Evolutionary conservation across 2,888 invertebrate genomes (phyloP), one percentile per base, ranked within the genome.

Genomic region (Pandemis corylana): DNA sequence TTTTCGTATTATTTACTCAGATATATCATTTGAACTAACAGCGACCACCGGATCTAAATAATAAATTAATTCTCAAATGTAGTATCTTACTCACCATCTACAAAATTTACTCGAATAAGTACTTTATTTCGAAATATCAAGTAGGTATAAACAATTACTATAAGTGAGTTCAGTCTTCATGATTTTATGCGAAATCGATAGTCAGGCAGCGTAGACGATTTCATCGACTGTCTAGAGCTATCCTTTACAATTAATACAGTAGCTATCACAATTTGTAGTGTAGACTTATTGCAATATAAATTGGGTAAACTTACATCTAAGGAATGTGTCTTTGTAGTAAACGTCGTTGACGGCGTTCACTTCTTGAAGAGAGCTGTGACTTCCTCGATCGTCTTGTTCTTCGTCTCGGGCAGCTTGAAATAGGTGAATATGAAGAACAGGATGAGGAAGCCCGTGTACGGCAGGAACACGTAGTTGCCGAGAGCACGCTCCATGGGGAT

Each of bases 331-430:
- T 81, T 36, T 83, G 4, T 7, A 81, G 77, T 64, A 76, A 75
- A 82, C 80, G 79, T 69, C 76, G 13, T 76, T 71, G 71, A 67
- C 53, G 67, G 65, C 63, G 73, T 75, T 83, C 88, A 91, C 79
- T 91, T 86, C 77, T 94, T 95, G 85, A 95, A 95, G 80, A 94
- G 86, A 86, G 92, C 91, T 76, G 94, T 93, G 41, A 95, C 94
- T 80, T 95, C 95, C 78, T 95, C 95, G 67, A 95, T 91, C 13
- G 93, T 90, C 77, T 87, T 93, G 78, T 95, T 94, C 83, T 95
- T 95, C 20, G 95, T 95, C 84, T 95, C 95, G 6, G 95, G 95
- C 78, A 95, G 80, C 82, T 92, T 93, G 79, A 91, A 89, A 80
- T 92, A 94, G 5, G 93, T 91, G 81, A 94, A 95, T 46, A 89